Conservation (phyloP, 2,797 vertebrate genomes). For the Cuniculus paca region DNA sequence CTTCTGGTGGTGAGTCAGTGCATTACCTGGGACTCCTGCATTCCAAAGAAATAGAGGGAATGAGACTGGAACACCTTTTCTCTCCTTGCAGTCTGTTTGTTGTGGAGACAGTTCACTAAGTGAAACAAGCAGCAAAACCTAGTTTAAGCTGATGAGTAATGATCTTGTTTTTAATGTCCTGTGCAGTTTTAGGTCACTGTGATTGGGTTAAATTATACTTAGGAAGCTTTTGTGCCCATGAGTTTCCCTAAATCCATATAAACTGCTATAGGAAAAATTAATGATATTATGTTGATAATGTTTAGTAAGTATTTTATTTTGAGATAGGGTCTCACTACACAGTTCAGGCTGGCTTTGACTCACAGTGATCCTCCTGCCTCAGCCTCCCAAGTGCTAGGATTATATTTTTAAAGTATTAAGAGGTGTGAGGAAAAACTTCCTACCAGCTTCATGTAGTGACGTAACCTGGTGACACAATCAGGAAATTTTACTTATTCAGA, state of each 20-base stretch:
- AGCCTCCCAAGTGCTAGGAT: too few species aligned
- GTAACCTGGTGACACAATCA: neutral
- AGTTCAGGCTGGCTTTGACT: too few species aligned
- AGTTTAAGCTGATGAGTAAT: neutral
- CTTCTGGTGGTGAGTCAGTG: neutral
- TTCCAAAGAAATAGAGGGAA: neutral
- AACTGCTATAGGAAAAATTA: constrained; percentile 32
- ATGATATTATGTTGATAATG: neutral
- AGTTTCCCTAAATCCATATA: neutral
- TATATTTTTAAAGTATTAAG: constrained; percentile 14
- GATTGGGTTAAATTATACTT: neutral
- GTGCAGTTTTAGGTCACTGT: neutral
- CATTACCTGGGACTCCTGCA: neutral
- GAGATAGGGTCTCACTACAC: too few species aligned
- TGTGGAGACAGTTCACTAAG: neutral
- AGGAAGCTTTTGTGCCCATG: neutral
- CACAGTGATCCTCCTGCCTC: too few species aligned
- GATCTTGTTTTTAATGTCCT: neutral
- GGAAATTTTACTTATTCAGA: neutral
- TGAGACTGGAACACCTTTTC: neutral
- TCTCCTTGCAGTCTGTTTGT: neutral
- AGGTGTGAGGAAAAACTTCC: neutral
- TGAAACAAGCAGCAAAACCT: neutral
- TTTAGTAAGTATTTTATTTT: neutral
- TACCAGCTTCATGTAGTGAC: neutral